Evolutionary conservation across 2,113 vertebrate species (phyloP).

Genomic region (Poeciliopsis occidentalis): DNA sequence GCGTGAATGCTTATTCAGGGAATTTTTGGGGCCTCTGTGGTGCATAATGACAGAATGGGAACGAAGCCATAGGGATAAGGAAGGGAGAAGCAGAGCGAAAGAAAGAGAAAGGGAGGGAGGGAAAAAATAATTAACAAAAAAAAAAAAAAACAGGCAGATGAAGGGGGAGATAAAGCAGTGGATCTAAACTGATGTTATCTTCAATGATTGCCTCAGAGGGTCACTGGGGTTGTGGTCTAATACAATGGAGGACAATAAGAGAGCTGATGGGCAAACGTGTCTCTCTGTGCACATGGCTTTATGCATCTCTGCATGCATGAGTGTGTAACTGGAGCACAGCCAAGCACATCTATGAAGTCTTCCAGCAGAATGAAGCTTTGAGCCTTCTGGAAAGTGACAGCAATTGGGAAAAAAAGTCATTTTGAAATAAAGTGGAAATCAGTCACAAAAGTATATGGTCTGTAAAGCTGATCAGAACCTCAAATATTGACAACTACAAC

Average conservation of each 20-base stretch:
- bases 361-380: constrained; percentile 64
- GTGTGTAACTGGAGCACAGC: constrained; percentile 38
- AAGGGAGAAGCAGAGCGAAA: constrained; percentile 33
- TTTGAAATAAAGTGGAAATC: constrained; percentile 36
- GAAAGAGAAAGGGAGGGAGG: constrained; percentile 14
- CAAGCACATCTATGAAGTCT: constrained; percentile 58
- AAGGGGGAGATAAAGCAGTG: constrained; percentile 26
- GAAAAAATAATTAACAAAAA: constrained; percentile 3
- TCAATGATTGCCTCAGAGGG: constrained; percentile 53
- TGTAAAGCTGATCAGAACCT: background rate
- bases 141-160: constrained; percentile 46
- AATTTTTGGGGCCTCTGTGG: constrained; percentile 59
- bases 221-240: constrained; percentile 55
- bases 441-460: constrained; percentile 15
- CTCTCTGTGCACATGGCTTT: constrained; percentile 13
- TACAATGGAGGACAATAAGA: constrained; percentile 48
- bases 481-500: constrained; percentile 1
- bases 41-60: constrained; percentile 76
- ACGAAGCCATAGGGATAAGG: constrained; percentile 66
- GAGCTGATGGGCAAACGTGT: constrained; percentile 40
- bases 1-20: constrained; percentile 65
- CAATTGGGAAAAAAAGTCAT: constrained; percentile 25
- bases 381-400: constrained; percentile 60
- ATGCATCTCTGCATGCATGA: constrained; percentile 38
- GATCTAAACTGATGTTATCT: constrained; percentile 70